Base-by-base conservation (phyloP, 2,888 invertebrate species). In the Rhingia rostrata region DNA sequence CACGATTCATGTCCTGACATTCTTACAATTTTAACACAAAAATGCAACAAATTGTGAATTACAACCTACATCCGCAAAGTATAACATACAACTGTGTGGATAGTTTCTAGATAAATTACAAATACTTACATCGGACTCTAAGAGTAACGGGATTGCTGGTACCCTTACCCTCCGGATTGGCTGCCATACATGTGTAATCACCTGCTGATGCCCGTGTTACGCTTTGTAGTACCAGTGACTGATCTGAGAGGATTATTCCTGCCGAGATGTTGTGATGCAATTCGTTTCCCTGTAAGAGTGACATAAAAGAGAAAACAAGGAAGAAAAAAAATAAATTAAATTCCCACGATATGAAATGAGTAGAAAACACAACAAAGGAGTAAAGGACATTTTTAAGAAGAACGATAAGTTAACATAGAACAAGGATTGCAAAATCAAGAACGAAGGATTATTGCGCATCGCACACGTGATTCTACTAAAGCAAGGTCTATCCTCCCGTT, bases 131-230 rank as follows among this genome's bases (percentile, higher is more conserved):
- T 93, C 95, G 92, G 86, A 95, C 94, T 78, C 94, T 92, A 86
- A 95, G 91, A 51, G 94, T 93, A 86, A 95, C 95, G 39, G 95
- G 94, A 90, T 95, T 95, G 91, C 95, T 95, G 64, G 94, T 92
- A 86, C 96, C 95, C 88, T 95, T 96, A 53, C 97, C 97, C 90
- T 97, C 97, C 77, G 94, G 94, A 92, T 97, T 97, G 75, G 95
- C 95, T 37, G 97, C 97, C 91, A 95, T 93, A 90, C 97, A 97
- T 72, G 96, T 96, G 92, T 97, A 97, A 91, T 96, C 95, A 4
- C 97, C 97, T n/a, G 96, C 96, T 37, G 96, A 95, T 80, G 94
- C 94, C 82, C 96, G 93, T 53, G 95, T 95, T 79, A 97, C 95
- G 87, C 95, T 95, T 91, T 97, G 97, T 78, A 97, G 94, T 6